Evolutionary conservation across 1,140 invertebrate species (phyloP), one percentile per base, ranked within the genome.

Genomic region (Microplitis mediator): DNA sequence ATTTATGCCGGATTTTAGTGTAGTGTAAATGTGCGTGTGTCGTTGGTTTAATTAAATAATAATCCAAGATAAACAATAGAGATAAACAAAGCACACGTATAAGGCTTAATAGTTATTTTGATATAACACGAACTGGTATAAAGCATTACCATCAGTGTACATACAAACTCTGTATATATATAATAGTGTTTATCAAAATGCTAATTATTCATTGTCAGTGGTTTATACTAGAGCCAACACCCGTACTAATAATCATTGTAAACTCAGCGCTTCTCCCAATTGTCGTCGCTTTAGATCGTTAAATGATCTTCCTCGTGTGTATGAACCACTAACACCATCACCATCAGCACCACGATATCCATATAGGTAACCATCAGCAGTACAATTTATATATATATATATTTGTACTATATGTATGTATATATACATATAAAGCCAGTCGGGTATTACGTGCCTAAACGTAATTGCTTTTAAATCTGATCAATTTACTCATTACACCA

Each of bases 381-480:
- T n/a, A 66, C 14, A 50, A 66, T 51, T 65, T n/a, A n/a, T n/a
- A n/a, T n/a, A n/a, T n/a, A n/a, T 23, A 23, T 2, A 23, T 23
- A 23, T 23, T 1, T 23, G 23, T 23, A 23, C 23, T 23, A 23
- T 23, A 23, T 23, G 23, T 23, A 23, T 23, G 23, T 50, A 23
- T 23, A 61, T 45, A 45, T 11, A 45, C 39, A 6, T 9, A 50
- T 45, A 39, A 56, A 5, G 14, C 34, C 35, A 23, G 32, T 62
- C 13, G 39, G 39, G 36, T 50, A 65, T 65, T 65, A 65, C 63
- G 39, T 62, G 56, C 36, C 31, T 45, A 34, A 54, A 52, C 23
- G 68, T 70, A 31, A 70, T 71, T 71, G 45, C 61, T 63, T 63
- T 71, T 52, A 50, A 71, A 71, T 71, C 60, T 63, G 39, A 71